Evolutionary conservation across 2,113 vertebrate species (phyloP).

Genomic region (Passer montanus): DNA sequence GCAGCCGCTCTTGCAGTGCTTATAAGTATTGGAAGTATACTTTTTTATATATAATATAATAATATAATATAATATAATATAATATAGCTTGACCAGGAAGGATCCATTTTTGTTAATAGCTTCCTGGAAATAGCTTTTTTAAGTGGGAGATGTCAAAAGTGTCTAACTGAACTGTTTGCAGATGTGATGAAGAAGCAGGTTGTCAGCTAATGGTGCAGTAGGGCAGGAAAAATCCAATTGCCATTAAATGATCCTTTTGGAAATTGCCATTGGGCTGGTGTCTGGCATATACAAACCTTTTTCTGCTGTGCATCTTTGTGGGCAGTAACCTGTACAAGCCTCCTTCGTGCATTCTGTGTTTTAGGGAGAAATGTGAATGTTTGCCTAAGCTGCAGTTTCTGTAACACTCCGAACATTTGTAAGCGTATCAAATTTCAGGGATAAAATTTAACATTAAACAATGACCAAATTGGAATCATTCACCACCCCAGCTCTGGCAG

Average conservation of each 20-base stretch:
- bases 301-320: neutral
- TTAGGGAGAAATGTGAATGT: conserved; percentile 29
- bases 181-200: conserved; percentile 82
- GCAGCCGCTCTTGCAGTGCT: neutral
- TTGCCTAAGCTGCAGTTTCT: conserved; percentile 59
- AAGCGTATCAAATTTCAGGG: conserved; percentile 57
- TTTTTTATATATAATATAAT: no score
- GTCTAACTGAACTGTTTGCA: conserved; percentile 81
- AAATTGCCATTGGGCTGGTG: conserved; percentile 73
- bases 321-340: neutral
- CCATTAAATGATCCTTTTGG: conserved; percentile 78
- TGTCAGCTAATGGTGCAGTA: conserved; percentile 77
- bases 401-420: conserved; percentile 33
- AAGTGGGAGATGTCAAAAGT: conserved; percentile 80
- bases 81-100: conserved; percentile 78
- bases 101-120: conserved; percentile 82
- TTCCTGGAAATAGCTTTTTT: conserved; percentile 79
- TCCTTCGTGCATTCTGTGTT: neutral
- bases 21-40: neutral
- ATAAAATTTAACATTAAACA: conserved; percentile 62
- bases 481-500: conserved; percentile 52
- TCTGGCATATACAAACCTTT: conserved; percentile 39
- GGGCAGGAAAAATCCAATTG: conserved; percentile 82
- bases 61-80: no score
- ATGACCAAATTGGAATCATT: conserved; percentile 56